Evolutionary conservation across 2,888 invertebrate genomes (phyloP).

Genomic region (Ceriagrion tenellum): DNA sequence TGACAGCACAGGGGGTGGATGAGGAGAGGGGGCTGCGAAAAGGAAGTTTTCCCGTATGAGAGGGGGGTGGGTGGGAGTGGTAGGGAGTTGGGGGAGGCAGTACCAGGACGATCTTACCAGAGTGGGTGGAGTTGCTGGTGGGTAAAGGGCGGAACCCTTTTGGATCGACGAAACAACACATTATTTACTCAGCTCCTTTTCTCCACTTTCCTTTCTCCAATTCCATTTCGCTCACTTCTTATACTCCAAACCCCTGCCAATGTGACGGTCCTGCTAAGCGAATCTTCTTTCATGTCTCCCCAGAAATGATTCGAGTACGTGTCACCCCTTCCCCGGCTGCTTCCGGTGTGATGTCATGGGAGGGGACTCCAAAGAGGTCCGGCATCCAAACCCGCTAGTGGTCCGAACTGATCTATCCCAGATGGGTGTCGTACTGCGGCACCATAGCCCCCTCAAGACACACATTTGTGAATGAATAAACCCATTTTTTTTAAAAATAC

Average conservation of each 20-base stretch:
- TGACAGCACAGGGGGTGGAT: constrained; percentile 40
- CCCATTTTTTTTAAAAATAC: too few relatives aligned
- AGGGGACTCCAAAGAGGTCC: not conserved
- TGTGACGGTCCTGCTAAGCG: not conserved
- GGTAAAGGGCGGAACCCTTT: constrained; percentile 29
- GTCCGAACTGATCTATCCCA: not conserved
- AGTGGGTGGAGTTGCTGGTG: constrained; percentile 69
- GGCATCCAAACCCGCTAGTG: not conserved
- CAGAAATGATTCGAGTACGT: not conserved
- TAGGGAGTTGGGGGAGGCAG: constrained; percentile 69
- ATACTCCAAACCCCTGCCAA: not conserved
- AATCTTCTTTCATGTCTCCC: not conserved
- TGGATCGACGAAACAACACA: constrained; percentile 61
- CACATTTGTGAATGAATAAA: too few relatives aligned
- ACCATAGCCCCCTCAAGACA: too few relatives aligned
- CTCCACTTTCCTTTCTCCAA: constrained; percentile 8
- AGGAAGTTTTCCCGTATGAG: constrained; percentile 56
- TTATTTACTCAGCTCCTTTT: constrained; percentile 50
- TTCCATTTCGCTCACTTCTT: constrained; percentile 8
- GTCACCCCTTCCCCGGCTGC: not conserved
- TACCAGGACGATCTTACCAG: constrained; percentile 72
- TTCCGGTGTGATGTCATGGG: not conserved
- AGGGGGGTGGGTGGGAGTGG: constrained; percentile 19
- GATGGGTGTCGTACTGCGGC: too few relatives aligned
- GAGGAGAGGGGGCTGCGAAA: constrained; percentile 5